Percentiles rank a stretch among this genome's conserved stretches.
These are phyloP conservation scores for Ariolimax columbianus DNA, from an alignment of 2,888 invertebrate genomes.

Conservation along the genomic window DNA sequence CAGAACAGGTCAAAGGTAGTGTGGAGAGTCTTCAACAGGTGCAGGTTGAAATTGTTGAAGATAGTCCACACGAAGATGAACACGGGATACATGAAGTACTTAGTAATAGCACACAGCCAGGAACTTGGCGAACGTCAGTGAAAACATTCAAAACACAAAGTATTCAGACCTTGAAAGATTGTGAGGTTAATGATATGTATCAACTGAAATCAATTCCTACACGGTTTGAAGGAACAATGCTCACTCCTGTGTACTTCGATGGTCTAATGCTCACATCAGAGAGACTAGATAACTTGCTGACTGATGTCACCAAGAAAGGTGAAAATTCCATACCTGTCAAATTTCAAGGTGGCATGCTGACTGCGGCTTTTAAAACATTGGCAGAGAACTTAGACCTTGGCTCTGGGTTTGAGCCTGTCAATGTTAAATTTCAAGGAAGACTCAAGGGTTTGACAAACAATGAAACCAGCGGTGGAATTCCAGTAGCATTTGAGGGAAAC, in stretches of 20 bases:
- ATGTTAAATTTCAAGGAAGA: conserved; percentile 46
- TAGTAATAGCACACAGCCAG: conserved; percentile 16
- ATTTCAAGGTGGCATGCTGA: conserved; percentile 48
- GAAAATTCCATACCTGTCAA: conserved; percentile 36
- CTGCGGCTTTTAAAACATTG: conserved; percentile 48
- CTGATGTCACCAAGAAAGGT: conserved; percentile 24
- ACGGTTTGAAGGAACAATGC: conserved; percentile 48
- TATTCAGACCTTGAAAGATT: conserved; percentile 22
- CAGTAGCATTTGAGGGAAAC: conserved; percentile 47
- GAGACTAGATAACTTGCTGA: conserved; percentile 33
- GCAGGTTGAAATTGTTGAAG: not conserved
- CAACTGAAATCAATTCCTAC: conserved; percentile 36
- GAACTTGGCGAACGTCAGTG: conserved; percentile 15
- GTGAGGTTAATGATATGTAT: conserved; percentile 11
- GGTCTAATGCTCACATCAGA: conserved; percentile 46
- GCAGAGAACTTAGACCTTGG: conserved; percentile 14
- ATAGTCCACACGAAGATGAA: not conserved
- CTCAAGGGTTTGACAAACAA: conserved; percentile 29
- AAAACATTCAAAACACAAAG: conserved; percentile 39
- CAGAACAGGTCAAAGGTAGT: not conserved
- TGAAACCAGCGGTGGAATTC: conserved; percentile 9
- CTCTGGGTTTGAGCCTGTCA: conserved; percentile 17
- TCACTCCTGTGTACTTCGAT: conserved; percentile 48
- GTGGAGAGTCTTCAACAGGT: not conserved
- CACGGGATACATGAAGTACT: not conserved